phyloP scores from a whole-genome alignment of 2,888 invertebrate species.

The Nomada ruficornis region DNA sequence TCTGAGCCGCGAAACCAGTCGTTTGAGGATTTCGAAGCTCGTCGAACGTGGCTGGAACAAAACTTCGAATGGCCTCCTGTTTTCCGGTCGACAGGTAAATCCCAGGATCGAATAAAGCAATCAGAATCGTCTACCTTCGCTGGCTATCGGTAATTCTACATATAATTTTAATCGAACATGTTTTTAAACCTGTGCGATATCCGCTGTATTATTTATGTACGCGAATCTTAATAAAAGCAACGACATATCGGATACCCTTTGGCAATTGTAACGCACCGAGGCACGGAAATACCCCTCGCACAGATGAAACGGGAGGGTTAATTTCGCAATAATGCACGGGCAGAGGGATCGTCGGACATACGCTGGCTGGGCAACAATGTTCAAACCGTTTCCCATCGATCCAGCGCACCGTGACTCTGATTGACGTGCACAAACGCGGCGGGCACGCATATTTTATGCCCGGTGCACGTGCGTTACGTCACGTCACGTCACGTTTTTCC shows the following conservation, averaged over 20 bases:
- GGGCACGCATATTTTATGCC: conserved; percentile 40
- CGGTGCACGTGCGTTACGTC: conserved; percentile 24
- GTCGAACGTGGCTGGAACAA: not conserved
- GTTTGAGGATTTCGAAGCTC: not conserved
- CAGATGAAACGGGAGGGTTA: too few relatives aligned
- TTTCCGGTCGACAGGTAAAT: not conserved
- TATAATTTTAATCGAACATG: too few relatives aligned
- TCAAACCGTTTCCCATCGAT: conserved; percentile 47
- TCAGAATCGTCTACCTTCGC: too few relatives aligned
- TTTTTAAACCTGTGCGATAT: too few relatives aligned
- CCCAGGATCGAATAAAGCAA: too few relatives aligned
- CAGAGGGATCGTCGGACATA: conserved; percentile 19
- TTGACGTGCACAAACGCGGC: conserved; percentile 39
- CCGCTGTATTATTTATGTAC: too few relatives aligned
- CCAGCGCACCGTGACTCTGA: conserved; percentile 29
- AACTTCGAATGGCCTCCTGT: not conserved
- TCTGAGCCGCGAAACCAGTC: not conserved
- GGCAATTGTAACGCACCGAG: too few relatives aligned
- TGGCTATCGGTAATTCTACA: too few relatives aligned
- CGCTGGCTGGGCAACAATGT: conserved; percentile 39
- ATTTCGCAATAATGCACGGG: too few relatives aligned
- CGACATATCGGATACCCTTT: too few relatives aligned
- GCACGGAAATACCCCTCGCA: too few relatives aligned
- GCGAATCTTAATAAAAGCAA: too few relatives aligned
- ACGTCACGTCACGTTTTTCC: conserved; percentile 22